Conservation (phyloP, 2,888 invertebrate genomes). For the Dasysyrphus albostriatus region DNA sequence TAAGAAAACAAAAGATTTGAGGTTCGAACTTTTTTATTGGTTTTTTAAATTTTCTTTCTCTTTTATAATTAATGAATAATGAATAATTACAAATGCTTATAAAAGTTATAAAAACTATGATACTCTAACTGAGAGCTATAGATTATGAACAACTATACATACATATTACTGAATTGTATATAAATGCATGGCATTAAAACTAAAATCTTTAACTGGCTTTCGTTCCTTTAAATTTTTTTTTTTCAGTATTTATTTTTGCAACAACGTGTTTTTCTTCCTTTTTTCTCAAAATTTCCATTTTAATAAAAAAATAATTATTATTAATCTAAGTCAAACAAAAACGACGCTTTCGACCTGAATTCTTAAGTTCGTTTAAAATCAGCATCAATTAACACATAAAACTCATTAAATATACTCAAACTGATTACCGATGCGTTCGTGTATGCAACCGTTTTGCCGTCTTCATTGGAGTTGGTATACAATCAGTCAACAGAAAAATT, state of each 20-base stretch:
- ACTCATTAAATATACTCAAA: slow-evolving; percentile 61
- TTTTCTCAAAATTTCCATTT: not conserved
- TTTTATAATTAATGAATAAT: no score
- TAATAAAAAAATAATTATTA: slow-evolving; percentile 24
- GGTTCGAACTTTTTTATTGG: no score
- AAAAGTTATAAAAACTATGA: no score
- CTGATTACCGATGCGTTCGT: slow-evolving; percentile 54
- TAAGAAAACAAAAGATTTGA: no score
- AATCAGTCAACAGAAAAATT: slow-evolving; percentile 54
- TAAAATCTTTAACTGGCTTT: no score
- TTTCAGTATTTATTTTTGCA: not conserved
- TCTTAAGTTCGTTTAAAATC: slow-evolving; percentile 53
- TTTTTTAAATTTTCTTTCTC: no score
- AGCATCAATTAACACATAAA: slow-evolving; percentile 67
- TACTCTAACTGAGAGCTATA: no score
- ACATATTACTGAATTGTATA: no score
- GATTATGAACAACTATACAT: no score
- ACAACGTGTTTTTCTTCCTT: not conserved
- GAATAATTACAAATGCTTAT: no score
- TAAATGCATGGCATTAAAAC: no score
- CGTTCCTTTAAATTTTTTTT: no score
- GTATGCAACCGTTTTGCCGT: slow-evolving; percentile 22
- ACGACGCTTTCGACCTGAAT: slow-evolving; percentile 62
- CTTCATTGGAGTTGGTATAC: slow-evolving; percentile 26
- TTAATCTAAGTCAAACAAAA: slow-evolving; percentile 37